Evolutionary conservation across 2,888 invertebrate species (phyloP), one percentile per base, ranked within the genome.

Genomic region (Amiota communis): DNA sequence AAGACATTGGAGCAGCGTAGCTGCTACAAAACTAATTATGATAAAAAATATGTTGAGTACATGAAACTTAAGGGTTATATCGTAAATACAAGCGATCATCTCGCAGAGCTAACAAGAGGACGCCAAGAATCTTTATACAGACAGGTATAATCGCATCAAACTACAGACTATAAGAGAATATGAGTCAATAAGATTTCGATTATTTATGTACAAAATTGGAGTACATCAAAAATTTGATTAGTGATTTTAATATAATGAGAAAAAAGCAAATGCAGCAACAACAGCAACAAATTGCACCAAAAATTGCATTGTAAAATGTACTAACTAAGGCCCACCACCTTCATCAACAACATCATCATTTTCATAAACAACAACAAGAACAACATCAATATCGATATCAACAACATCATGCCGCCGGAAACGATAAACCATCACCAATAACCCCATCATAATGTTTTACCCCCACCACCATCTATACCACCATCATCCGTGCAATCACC

Each of bases 171-270:
- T 95, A 75, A 92, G 92, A 79, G 96, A 97, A 90, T 98, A 98
- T 90, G 91, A 94, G 83, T 93, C 93, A 79, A 94, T 94, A 85
- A 95, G 93, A 96, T 78, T 96, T 97, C 90, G 93, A 96, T 87
- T 97, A 96, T 90, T 92, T 98, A 86, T 97, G 98, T 89, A 95
- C 94, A 79, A 98, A 98, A 90, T 92, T 98, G 89, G 95, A 96
- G 82, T 96, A 97, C 90, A 97, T 98, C 90, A 98, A 98, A 90
- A 93, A 93, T 85, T 92, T 97, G 90, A 97, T 98, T 77, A 91
- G 93, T 86, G 96, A 97, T 77, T 97, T 95, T 91, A 97, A 97
- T 90, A 88, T 88, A 79, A 87, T 86, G 72, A 80, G 90, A 78
- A 89, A 71, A 61, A 10, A n/a, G 57, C 17, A 36, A 51, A 49